Evolutionary conservation across 2,888 invertebrate genomes (phyloP).

Genomic region (Syrphus vitripennis): DNA sequence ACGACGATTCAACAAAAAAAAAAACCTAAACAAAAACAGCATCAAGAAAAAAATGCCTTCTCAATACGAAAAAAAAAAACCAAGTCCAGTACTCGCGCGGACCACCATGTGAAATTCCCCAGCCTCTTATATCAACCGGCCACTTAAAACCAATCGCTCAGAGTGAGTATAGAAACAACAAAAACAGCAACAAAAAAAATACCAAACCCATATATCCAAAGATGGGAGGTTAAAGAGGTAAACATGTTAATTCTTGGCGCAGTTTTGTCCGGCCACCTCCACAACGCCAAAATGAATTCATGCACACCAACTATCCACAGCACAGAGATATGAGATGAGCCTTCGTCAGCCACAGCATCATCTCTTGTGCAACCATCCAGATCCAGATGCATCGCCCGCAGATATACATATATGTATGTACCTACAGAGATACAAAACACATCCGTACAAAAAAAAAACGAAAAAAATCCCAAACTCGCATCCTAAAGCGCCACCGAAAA

Average conservation of each 20-base stretch:
- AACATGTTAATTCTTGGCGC: slow-evolving; percentile 69
- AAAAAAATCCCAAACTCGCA: slow-evolving; percentile 2
- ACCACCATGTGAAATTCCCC: slow-evolving; percentile 57
- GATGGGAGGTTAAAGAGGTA: slow-evolving; percentile 69
- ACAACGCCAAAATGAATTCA: slow-evolving; percentile 15
- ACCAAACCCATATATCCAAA: slow-evolving; percentile 39
- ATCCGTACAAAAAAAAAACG: slow-evolving; percentile 20
- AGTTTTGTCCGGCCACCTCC: slow-evolving; percentile 66
- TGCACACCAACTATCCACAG: slow-evolving; percentile 8
- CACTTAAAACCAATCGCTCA: slow-evolving; percentile 50
- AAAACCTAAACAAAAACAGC: neutral
- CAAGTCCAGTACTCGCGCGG: slow-evolving; percentile 20
- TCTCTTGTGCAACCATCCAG: slow-evolving; percentile 21
- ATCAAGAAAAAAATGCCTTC: neutral
- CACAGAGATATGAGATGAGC: neutral
- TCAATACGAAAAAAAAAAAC: slow-evolving; percentile 2
- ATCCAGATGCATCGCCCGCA: slow-evolving; percentile 52
- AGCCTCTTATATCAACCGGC: slow-evolving; percentile 51
- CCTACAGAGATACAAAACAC: slow-evolving; percentile 3
- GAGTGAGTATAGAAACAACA: slow-evolving; percentile 25
- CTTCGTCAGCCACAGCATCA: slow-evolving; percentile 25
- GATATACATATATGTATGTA: neutral
- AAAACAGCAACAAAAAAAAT: slow-evolving; percentile 48
- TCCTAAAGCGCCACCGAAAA: slow-evolving; percentile 68
- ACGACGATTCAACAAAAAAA: neutral